Base-by-base conservation (phyloP, 30 jellyfish, hydroid and myxozoan species). In the Mastigias papua region DNA sequence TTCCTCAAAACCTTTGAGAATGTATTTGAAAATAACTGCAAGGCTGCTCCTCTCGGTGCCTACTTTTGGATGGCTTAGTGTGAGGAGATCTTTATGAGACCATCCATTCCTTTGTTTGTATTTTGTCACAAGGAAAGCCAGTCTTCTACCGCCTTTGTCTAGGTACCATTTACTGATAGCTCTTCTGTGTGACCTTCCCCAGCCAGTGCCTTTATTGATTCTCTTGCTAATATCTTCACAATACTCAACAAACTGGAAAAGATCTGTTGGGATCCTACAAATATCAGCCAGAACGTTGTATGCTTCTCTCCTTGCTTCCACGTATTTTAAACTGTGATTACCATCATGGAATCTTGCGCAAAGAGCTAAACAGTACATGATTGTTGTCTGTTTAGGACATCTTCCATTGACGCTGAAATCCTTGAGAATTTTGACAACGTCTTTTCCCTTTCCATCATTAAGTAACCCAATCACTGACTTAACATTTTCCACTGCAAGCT, bases 121-220 rank as follows among this genome's bases (percentile, higher is more conserved):
- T 54, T 88, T 88, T 50, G 96, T 88, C 21, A 88, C 79, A 35
- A 54, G 73, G 57, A 75, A 88, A 3, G 87, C 84, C 80, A 88
- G 73, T n/a, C 65, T 34, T 2, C 46, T 26, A 20, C 86, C 87
- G 33, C 54, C 42, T 69, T 88, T 78, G 23, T 69, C 79, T 13
- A 68, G 42, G 42, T 88, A 88, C 87, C 87, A 88, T 23, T 73
- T 51, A 1, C 57, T 22, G 16, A 88, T 88, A 42, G 86, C 96
- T 66, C 69, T 88, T 46, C 96, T 32, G 65, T 84, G 86, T 35
- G 87, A 81, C 31, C 96, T 84, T 11, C 96, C 96, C 96, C 96
- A 88, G 25, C 96, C 96, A 17, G 96, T 75, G 17, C n/a, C 35
- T n/a, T 34, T 46, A 42, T 79, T 49, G 11, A 66, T 22, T 23